Base-by-base conservation (phyloP, 2,797 vertebrate genomes). In the Anabacerthia variegaticeps region DNA sequence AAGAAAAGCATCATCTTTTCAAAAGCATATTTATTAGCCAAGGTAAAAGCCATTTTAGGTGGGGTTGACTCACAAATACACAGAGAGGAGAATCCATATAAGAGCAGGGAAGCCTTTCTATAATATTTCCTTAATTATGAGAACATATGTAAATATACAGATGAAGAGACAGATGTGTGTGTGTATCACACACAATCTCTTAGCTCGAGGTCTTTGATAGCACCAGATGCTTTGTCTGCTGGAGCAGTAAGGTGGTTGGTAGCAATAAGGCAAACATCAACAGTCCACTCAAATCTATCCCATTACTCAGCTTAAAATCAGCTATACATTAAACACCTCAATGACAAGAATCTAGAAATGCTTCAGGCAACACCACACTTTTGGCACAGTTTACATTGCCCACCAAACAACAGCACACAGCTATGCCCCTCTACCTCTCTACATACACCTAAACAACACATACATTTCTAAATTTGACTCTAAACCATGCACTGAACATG, bases 1-100 rank as follows among this genome's bases (percentile, higher is more conserved):
- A 44, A 46, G 65, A 59, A 71, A 73, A 75, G 8, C 27, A 81
- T 55, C 1, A 6, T 16, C 17, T 82, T 55, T 94, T 79, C 44
- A 67, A 21, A 86, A 90, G 2, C 4, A 3, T 4, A 41, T 96
- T 95, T 96, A 96, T 95, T 94, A 92, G 37, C 13, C 67, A 79
- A 14, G 28, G 10, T 23, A 61, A 59, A 67, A 72, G 27, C 41
- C 26, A 73, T 12, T 5, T 75, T 30, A 26, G 10, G 49, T 28
- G 48, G 49, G 48, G 15, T 17, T 39, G 21, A 66, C 23, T 86
- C n/a, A 91, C 52, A 92, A 66, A 58, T 23, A 62, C 5, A 78
- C 15, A 63, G 0, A 59, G 10, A 83, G 13, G 5, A 65, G 6
- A 36, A 55, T 14, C 36, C 27, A 43, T 0, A 26, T 14, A 71